Conservation (phyloP, 2,888 invertebrate genomes). For the Pyrrhosoma nymphula region DNA sequence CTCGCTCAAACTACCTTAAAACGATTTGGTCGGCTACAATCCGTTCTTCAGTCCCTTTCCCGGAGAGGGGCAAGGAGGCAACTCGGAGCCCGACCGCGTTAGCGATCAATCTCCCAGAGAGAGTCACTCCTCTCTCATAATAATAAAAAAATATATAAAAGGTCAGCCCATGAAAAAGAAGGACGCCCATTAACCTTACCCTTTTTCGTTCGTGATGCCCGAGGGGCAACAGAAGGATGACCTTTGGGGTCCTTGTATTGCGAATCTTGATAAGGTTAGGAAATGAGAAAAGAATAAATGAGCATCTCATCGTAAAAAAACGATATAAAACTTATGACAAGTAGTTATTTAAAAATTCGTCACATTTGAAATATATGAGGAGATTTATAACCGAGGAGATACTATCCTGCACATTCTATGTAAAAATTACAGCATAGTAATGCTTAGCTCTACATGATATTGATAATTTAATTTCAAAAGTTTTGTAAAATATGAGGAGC, state of each 20-base stretch:
- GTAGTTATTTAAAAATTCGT: background rate
- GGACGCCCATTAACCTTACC: background rate
- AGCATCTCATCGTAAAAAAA: background rate
- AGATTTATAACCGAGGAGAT: no score
- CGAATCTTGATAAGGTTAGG: background rate
- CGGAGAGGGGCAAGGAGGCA: background rate
- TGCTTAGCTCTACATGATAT: no score
- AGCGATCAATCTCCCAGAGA: background rate
- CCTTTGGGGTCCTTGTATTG: background rate
- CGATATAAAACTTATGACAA: background rate
- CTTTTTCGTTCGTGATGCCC: background rate
- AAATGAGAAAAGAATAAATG: background rate
- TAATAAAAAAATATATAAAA: background rate
- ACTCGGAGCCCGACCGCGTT: background rate
- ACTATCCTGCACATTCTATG: no score
- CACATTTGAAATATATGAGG: no score
- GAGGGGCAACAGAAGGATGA: background rate
- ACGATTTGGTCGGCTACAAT: background rate
- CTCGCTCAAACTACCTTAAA: no score
- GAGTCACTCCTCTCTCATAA: background rate
- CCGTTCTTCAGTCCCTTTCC: background rate
- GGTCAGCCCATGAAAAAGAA: background rate
- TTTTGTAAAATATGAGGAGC: no score
- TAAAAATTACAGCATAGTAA: no score
- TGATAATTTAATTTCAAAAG: no score